Evolutionary conservation across 1,140 invertebrate genomes (phyloP).

Genomic region (Trachymyrmex cornetzi): DNA sequence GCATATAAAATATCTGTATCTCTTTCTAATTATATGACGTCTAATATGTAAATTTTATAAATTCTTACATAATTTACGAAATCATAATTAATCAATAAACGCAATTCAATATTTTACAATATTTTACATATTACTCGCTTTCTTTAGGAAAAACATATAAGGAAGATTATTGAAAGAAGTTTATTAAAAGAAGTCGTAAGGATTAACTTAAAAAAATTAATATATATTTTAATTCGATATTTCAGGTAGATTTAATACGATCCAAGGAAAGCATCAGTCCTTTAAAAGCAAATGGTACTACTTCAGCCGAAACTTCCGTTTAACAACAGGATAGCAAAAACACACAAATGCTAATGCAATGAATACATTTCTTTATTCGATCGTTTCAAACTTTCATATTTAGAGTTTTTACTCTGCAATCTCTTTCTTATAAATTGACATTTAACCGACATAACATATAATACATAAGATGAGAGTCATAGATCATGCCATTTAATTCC

Average conservation of each 20-base stretch:
- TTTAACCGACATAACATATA: neutral
- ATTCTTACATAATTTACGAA: constrained; percentile 3
- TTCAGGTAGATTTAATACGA: constrained; percentile 84
- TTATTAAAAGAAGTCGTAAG: neutral
- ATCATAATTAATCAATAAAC: neutral
- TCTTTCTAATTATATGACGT: neutral
- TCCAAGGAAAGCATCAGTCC: constrained; percentile 82
- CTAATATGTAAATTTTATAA: neutral
- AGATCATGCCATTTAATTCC: neutral
- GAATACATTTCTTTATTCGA: neutral
- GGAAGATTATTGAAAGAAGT: too few species aligned
- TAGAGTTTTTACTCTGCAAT: neutral
- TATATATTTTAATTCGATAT: constrained; percentile 63
- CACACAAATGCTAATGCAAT: neutral
- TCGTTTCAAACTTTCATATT: constrained; percentile 18
- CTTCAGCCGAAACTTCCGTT: constrained; percentile 84
- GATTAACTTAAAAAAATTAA: constrained; percentile 9
- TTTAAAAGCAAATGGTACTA: constrained; percentile 83
- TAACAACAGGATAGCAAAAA: constrained; percentile 70
- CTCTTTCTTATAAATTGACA: constrained; percentile 5
- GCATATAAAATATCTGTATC: neutral
- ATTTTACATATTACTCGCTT: neutral
- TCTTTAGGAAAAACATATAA: neutral
- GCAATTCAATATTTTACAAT: neutral
- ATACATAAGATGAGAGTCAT: neutral